Evolutionary conservation across 2,113 vertebrate genomes (phyloP), one percentile per base, ranked within the genome.

Genomic region (Salvator merianae): DNA sequence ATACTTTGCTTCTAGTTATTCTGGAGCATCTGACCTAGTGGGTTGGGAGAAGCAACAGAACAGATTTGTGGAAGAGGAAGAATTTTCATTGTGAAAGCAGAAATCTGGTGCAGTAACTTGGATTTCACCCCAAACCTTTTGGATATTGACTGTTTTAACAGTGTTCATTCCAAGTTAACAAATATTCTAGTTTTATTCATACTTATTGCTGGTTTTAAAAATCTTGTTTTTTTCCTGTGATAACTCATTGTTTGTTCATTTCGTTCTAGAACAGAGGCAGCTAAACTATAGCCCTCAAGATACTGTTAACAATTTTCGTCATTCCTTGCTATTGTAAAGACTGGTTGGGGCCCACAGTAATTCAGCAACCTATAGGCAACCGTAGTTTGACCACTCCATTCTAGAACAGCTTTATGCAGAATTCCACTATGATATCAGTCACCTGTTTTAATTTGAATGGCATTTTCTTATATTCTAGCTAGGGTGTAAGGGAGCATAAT

Each of bases 101-200:
- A 82, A 84, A 62, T 84, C 4, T 38, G 12, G 30, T 13, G 65
- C 32, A 71, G n/a, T 84, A 8, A 12, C 24, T 69, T 16, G n/a
- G n/a, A 38, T 66, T 0, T 84, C 76, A 28, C 26, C 73, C 59
- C 53, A 72, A 74, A 3, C 7, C 26, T 65, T 79, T 88, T 10
- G 59, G 7, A 5, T 81, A 2, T 24, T 24, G 63, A 65, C 0
- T 53, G 14, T 24, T 62, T 92, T 91, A 26, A 16, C 84, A 14
- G 77, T 91, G 88, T 85, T 88, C 83, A 3, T 55, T 18, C 47
- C 74, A 55, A 55, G n/a, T 55, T 55, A 76, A 32, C n/a, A 76
- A 55, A 55, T 76, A 76, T 76, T 34, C n/a, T 50, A 22, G 7
- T 30, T 55, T 50, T 14, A 32, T 4, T 59, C 18, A 76, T 55